phyloP scores from a whole-genome alignment of 30 jellyfish, hydroid and myxozoan genomes.

The Hydractinia echinata region DNA sequence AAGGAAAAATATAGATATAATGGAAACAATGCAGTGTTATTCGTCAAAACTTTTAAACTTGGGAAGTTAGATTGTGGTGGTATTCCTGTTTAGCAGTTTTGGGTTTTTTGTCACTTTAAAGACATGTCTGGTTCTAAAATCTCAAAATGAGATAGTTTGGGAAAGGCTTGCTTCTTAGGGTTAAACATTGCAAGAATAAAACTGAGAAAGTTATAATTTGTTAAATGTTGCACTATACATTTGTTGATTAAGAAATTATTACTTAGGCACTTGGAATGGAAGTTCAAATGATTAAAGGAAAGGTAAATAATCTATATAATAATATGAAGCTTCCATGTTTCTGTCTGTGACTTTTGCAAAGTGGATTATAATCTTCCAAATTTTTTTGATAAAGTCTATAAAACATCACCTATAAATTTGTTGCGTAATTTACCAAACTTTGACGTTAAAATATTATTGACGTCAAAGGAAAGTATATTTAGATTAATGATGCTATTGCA shows the following conservation, averaged over 20 bases:
- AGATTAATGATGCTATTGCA: too few species aligned
- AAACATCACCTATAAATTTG: too few species aligned
- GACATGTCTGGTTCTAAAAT: background rate
- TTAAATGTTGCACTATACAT: too few species aligned
- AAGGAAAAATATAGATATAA: background rate
- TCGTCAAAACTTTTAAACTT: background rate
- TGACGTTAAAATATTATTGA: too few species aligned
- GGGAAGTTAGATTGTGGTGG: background rate
- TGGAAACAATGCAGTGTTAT: background rate
- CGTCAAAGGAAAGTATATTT: too few species aligned
- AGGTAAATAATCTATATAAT: constrained; percentile 30
- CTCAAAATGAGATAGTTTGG: background rate
- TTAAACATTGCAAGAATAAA: too few species aligned
- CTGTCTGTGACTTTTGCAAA: background rate
- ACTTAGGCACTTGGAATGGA: constrained; percentile 86
- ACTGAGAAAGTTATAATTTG: too few species aligned
- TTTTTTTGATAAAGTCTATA: background rate
- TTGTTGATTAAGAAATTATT: background rate
- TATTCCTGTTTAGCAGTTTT: background rate
- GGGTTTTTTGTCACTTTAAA: background rate
- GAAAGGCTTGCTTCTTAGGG: background rate
- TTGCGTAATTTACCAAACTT: too few species aligned
- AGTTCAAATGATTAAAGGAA: constrained; percentile 88
- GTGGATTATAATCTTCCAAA: background rate
- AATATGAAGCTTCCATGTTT: background rate